Evolutionary conservation across 2,113 vertebrate genomes (phyloP).

Genomic region (Ciconia stormi): DNA sequence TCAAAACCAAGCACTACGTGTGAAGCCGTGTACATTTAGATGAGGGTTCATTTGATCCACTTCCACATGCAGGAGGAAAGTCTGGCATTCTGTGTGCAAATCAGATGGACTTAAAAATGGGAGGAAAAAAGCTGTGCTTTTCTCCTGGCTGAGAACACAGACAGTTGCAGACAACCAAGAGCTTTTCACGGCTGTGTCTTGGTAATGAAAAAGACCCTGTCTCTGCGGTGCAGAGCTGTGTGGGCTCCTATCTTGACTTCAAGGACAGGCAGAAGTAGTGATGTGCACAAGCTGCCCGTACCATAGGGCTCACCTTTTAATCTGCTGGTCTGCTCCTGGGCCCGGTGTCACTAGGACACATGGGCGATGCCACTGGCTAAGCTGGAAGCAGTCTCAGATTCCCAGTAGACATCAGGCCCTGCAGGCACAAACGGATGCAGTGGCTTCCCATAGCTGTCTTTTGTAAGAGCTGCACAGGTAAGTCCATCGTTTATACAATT

Average conservation of each 20-base stretch:
- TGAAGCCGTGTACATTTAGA: not conserved
- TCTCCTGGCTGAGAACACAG: not conserved
- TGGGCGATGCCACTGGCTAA: not conserved
- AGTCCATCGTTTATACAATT: not conserved
- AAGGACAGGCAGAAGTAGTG: not conserved
- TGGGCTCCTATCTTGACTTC: too few species aligned
- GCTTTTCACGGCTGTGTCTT: not conserved
- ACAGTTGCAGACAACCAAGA: not conserved
- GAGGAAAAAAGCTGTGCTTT: not conserved
- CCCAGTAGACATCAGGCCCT: too few species aligned
- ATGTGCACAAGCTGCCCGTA: not conserved
- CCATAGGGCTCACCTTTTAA: not conserved
- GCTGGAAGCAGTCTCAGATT: not conserved
- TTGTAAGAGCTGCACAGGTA: not conserved
- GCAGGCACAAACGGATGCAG: not conserved
- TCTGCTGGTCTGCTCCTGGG: not conserved
- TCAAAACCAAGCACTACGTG: not conserved
- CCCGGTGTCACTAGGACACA: rapidly evolving
- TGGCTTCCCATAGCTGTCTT: not conserved
- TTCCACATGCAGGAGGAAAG: not conserved
- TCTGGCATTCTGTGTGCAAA: not conserved
- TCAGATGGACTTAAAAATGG: not conserved
- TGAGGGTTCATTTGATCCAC: not conserved
- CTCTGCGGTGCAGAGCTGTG: not conserved
- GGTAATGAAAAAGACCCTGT: not conserved